These are phyloP conservation scores for Lordiphosa mommai DNA, from an alignment of 1,140 invertebrate genomes.

Conservation along the genomic window DNA sequence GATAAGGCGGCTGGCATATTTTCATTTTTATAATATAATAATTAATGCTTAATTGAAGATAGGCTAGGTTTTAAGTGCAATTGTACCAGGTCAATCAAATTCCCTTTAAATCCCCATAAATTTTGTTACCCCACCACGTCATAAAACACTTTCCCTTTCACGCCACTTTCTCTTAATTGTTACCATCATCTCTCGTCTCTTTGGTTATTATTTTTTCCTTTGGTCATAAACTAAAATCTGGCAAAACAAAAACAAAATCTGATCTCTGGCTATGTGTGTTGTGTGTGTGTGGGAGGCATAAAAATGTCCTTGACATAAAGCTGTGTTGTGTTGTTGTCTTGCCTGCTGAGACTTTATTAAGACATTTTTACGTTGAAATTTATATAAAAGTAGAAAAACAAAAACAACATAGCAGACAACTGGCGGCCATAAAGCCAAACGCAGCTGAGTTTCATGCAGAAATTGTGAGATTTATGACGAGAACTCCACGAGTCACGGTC, in stretches of 20 bases:
- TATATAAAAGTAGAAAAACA: conserved; percentile 47
- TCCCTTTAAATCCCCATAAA: too few species aligned
- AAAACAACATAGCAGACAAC: conserved; percentile 18
- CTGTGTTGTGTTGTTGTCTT: conserved; percentile 12
- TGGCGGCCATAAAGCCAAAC: conserved; percentile 41
- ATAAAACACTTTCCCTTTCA: neutral
- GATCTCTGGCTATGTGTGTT: conserved; percentile 20
- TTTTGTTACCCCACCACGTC: too few species aligned
- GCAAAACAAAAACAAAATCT: conserved; percentile 31
- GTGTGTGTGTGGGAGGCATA: conserved; percentile 27
- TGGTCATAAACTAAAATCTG: conserved; percentile 36
- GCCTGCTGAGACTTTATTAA: conserved; percentile 50
- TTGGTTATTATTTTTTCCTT: conserved; percentile 11
- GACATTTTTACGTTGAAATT: conserved; percentile 55
- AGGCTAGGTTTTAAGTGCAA: too few species aligned
- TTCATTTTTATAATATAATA: conserved; percentile 18
- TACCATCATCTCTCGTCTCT: neutral
- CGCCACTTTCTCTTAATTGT: conserved; percentile 27
- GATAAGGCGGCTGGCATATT: conserved; percentile 49
- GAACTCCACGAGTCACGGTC: conserved; percentile 5
- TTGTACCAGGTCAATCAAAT: too few species aligned
- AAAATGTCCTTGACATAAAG: conserved; percentile 64
- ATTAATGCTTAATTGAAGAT: conserved; percentile 47
- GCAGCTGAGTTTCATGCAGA: conserved; percentile 48
- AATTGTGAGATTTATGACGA: conserved; percentile 56